Evolutionary conservation across 2,113 vertebrate genomes (phyloP).

Genomic region (Rhagologus leucostigma): DNA sequence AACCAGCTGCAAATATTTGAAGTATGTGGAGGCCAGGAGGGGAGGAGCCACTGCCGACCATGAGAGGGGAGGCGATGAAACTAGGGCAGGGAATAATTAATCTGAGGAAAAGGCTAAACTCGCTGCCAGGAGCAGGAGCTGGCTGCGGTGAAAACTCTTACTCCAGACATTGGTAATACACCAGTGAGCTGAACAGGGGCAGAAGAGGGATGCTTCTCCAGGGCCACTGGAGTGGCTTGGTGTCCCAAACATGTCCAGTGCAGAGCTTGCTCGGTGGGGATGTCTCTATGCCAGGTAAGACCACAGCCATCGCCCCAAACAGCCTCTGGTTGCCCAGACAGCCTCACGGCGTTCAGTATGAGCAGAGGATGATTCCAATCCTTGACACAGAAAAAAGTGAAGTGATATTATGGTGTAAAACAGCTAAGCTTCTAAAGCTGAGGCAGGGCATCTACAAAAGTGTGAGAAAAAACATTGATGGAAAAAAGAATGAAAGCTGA

Average conservation of each 20-base stretch:
- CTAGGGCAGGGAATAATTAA: slow-evolving; percentile 39
- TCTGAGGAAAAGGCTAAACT: slow-evolving; percentile 19
- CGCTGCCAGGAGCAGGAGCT: background rate
- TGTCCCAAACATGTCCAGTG: background rate
- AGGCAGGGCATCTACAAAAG: background rate
- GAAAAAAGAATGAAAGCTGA: background rate
- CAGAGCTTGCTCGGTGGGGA: background rate
- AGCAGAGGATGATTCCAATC: background rate
- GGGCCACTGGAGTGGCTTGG: background rate
- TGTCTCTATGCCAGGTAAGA: background rate
- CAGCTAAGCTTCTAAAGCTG: background rate
- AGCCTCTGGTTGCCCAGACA: background rate
- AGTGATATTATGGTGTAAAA: background rate
- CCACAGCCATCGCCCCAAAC: background rate
- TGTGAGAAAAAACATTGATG: background rate
- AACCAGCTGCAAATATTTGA: slow-evolving; percentile 56
- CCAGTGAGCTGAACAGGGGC: background rate
- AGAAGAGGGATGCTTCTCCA: background rate
- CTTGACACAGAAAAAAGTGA: background rate
- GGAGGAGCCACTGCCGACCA: slow-evolving; percentile 32
- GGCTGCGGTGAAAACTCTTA: background rate
- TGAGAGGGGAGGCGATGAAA: background rate
- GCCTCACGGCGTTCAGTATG: background rate
- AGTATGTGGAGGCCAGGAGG: slow-evolving; percentile 11
- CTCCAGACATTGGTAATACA: background rate